Evolutionary conservation across 2,888 invertebrate genomes (phyloP).

Genomic region (Drosophila austrosaltans): DNA sequence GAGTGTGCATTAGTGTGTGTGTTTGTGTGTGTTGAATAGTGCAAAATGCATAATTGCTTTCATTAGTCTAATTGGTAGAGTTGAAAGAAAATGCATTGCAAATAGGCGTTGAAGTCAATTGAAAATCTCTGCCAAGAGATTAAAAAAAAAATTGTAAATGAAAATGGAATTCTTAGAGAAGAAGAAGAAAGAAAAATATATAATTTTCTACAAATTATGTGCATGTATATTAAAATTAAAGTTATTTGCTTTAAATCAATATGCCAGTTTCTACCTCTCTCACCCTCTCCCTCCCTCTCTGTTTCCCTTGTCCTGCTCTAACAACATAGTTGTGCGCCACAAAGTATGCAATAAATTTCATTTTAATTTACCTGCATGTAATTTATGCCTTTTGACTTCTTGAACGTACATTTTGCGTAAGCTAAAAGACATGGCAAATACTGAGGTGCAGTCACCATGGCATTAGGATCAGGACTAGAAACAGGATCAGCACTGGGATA

Average conservation of each 20-base stretch:
- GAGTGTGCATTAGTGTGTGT: slow-evolving; percentile 21
- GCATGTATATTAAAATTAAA: slow-evolving; percentile 7
- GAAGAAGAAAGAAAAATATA: no score
- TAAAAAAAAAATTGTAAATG: neutral
- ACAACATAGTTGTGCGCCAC: slow-evolving; percentile 69
- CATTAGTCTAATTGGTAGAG: slow-evolving; percentile 73
- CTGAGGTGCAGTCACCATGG: slow-evolving; percentile 3
- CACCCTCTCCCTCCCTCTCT: neutral
- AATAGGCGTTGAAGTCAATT: neutral
- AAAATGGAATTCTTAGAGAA: no score
- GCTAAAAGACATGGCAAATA: slow-evolving; percentile 18
- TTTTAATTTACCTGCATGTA: slow-evolving; percentile 81
- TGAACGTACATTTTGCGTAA: slow-evolving; percentile 61
- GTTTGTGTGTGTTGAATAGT: slow-evolving; percentile 31
- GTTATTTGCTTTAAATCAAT: slow-evolving; percentile 15
- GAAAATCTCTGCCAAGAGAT: slow-evolving; percentile 14
- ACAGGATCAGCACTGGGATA: slow-evolving; percentile 27
- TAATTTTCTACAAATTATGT: neutral
- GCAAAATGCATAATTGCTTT: slow-evolving; percentile 75
- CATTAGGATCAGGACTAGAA: neutral
- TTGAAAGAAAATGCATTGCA: slow-evolving; percentile 44
- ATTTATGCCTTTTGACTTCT: slow-evolving; percentile 81
- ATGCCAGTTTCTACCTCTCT: neutral
- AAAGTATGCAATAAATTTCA: slow-evolving; percentile 79
- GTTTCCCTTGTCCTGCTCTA: slow-evolving; percentile 24